Evolutionary conservation across 2,888 invertebrate genomes (phyloP).

Genomic region (Aromia moschata): DNA sequence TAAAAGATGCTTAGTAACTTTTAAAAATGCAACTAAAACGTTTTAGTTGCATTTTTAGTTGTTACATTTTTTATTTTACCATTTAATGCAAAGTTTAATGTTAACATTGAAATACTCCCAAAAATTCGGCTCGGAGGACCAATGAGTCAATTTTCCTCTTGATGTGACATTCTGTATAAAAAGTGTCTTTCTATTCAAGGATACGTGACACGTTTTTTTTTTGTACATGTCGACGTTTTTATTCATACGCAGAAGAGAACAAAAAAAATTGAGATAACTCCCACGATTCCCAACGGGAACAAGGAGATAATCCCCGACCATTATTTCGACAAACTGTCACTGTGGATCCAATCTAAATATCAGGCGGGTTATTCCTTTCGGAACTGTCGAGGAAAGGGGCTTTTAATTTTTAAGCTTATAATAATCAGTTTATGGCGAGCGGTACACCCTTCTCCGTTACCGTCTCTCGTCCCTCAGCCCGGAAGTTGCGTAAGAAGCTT

Average conservation of each 20-base stretch:
- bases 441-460: conserved; percentile 26
- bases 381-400: conserved; percentile 38
- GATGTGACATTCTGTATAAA: too few species aligned
- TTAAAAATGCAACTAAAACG: too few species aligned
- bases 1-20: too few species aligned
- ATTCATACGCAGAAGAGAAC: background rate
- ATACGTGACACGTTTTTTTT: too few species aligned
- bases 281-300: conserved; percentile 8
- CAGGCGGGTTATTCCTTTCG: conserved; percentile 30
- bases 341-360: conserved; percentile 30
- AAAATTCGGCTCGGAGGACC: too few species aligned
- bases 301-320: conserved; percentile 31
- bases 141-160: too few species aligned
- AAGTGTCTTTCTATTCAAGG: too few species aligned
- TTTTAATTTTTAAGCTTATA: conserved; percentile 41
- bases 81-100: too few species aligned
- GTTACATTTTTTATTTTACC: too few species aligned
- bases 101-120: too few species aligned
- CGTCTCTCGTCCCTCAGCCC: conserved; percentile 18
- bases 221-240: too few species aligned
- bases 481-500: conserved; percentile 44
- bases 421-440: conserved; percentile 39
- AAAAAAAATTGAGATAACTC: background rate
- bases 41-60: too few species aligned
- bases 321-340: conserved; percentile 37